These are phyloP conservation scores for Mesorhabditis spiculigera DNA, from an alignment of 2,888 invertebrate genomes.

Conservation along the genomic window DNA sequence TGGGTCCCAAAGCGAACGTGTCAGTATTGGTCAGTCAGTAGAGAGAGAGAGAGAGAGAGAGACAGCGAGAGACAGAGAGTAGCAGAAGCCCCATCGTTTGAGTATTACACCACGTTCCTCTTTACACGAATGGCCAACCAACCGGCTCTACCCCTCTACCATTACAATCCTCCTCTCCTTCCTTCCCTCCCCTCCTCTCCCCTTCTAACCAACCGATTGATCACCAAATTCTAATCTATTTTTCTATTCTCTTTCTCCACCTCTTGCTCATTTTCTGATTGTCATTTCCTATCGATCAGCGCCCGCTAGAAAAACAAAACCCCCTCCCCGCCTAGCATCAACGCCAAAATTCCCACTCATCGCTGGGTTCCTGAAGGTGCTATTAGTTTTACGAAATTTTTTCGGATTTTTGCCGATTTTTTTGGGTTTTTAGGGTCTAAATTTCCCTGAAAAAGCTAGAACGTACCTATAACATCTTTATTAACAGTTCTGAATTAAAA, in stretches of 20 bases:
- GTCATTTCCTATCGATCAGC: too few species aligned
- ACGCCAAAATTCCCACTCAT: constrained; percentile 2
- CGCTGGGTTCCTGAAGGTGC: neutral
- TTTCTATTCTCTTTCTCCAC: neutral
- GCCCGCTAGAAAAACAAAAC: neutral
- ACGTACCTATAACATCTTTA: too few species aligned
- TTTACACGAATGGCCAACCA: too few species aligned
- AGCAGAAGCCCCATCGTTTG: too few species aligned
- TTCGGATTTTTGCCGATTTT: constrained; percentile 10
- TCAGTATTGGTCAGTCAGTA: too few species aligned
- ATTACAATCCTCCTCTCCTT: constrained; percentile 11
- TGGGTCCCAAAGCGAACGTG: too few species aligned
- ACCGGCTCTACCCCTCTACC: neutral
- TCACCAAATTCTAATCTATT: constrained; percentile 4
- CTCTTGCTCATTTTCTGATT: too few species aligned
- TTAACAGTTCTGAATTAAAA: too few species aligned
- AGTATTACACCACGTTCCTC: too few species aligned
- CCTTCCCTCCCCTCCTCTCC: constrained; percentile 3
- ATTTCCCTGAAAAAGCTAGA: neutral
- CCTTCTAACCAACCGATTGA: neutral
- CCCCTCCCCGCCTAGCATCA: constrained; percentile 3
- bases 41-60: too few species aligned
- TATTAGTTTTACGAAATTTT: constrained; percentile 11
- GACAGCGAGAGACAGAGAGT: too few species aligned
- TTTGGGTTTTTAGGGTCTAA: constrained; percentile 11